Base-by-base conservation (phyloP, 1,140 invertebrate species). In the Papilio xuthus region DNA sequence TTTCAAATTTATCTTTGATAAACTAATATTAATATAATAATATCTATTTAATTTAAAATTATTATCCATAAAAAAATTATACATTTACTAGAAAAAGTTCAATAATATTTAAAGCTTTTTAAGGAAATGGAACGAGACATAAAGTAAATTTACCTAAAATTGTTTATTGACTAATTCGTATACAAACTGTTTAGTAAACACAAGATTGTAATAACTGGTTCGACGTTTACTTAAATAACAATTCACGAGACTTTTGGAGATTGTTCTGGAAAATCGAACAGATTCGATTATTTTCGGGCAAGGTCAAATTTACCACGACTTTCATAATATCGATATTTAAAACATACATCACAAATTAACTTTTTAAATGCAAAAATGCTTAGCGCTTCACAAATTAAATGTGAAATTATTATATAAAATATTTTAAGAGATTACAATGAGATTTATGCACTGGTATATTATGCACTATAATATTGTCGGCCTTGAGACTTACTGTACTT, bases 401-500 rank as follows among this genome's bases (percentile, higher is more conserved):
- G 26, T 28, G 26, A 67, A 67, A 67, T 23, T 32, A 28, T 37
- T 37, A 37, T 37, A 37, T 37, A 67, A 67, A 28, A 26, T 26
- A 60, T 28, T 53, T 53, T 20, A 18, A 53, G 18, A 9, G 0
- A 53, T 53, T n/a, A 20, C 32, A 37, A 37, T 20, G 20, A 53
- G 50, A 53, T 53, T 53, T 6, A 28, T 67, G 32, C 8, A 32
- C 26, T 15, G 15, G 42, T 47, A 47, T 26, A 47, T 20, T 73
- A 47, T 67, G 60, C 1, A 67, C 26, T 69, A 18, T 47, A 9
- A 44, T 69, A 69, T 32, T 28, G 67, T 37, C 23, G 71, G 42
- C 71, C 71, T 73, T 73, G 71, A 23, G 42, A 13, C 42, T 26
- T 47, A n/a, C n/a, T n/a, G 70, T 70, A 42, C 32, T 42, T 70